Evolutionary conservation across 2,888 invertebrate genomes (phyloP).

Genomic region (Parnassius smintheus): DNA sequence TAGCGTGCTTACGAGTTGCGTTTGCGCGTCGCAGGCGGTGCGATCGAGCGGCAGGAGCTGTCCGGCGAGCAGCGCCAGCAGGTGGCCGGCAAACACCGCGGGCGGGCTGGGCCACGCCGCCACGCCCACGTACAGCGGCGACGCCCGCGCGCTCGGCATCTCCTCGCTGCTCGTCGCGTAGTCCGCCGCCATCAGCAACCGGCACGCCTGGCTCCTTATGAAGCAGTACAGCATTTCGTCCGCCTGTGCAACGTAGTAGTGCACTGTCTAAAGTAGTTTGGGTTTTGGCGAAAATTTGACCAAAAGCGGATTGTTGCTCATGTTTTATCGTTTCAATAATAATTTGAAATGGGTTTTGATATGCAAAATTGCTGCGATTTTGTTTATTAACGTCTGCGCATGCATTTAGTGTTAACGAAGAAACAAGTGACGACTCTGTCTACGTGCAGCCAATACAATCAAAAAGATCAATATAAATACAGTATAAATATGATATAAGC

Average conservation of each 20-base stretch:
- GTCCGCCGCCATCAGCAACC: slow-evolving; percentile 79
- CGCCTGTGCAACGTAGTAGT: slow-evolving; percentile 58
- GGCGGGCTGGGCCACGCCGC: slow-evolving; percentile 59
- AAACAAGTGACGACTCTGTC: too few species aligned
- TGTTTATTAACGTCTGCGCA: too few species aligned
- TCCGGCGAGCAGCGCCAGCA: slow-evolving; percentile 84
- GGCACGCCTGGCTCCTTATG: slow-evolving; percentile 86
- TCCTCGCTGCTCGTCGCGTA: slow-evolving; percentile 52
- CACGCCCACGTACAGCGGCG: slow-evolving; percentile 84
- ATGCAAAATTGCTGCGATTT: too few species aligned
- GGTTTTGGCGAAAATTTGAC: too few species aligned
- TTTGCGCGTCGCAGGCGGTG: slow-evolving; percentile 38
- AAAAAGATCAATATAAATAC: too few species aligned
- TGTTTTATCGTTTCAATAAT: too few species aligned
- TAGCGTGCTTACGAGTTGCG: slow-evolving; percentile 42
- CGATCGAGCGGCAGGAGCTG: slow-evolving; percentile 45
- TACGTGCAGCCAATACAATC: too few species aligned
- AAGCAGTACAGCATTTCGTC: slow-evolving; percentile 91
- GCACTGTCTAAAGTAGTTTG: too few species aligned
- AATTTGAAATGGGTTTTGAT: too few species aligned
- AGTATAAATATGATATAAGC: too few species aligned
- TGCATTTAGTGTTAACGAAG: too few species aligned
- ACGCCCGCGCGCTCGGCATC: slow-evolving; percentile 53
- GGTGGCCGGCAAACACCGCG: slow-evolving; percentile 80
- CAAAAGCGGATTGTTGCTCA: too few species aligned